Evolutionary conservation across 2,113 vertebrate species (phyloP), one percentile per base, ranked within the genome.

Genomic region (Nanorana parkeri): DNA sequence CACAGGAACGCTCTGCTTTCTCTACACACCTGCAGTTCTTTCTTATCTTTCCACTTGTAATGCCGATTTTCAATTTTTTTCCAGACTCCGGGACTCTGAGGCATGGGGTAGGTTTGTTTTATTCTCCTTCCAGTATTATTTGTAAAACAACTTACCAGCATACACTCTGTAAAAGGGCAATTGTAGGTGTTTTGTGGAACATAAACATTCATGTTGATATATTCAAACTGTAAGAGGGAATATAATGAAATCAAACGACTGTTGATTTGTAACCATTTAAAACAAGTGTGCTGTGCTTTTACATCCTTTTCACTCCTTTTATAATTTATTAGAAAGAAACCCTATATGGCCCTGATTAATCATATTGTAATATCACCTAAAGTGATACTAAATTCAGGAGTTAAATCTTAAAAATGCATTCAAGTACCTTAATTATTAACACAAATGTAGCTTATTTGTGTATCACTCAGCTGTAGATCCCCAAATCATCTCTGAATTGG

Each of bases 21-120:
- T 41, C 8, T 51, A n/a, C 47, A 26, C 60, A 77, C 10, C 19
- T 24, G 7, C 6, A 8, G 4, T 51, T 3, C 54, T 68, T 2
- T 54, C 60, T 26, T 23, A 41, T 24, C 41, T 24, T 51, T 23
- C 69, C 26, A 26, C 68, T 17, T 52, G 41, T 93, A 86, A 92
- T 95, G 91, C 93, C 90, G 29, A 91, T 94, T 90, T 95, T 94
- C 88, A 92, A 91, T 78, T 92, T 93, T 78, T 88, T 98, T 99
- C 95, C 96, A 99, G 97, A 98, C 87, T 91, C 93, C 1, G 92
- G 92, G 80, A 94, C 89, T 84, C 84, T 93, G 90, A 96, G 94
- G 90, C 86, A 92, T 0, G 95, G 96, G 96, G 97, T 98, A 94
- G 98, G 97, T 86, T 41, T 54, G 60, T 64, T 56, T 68, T 68